phyloP scores from a whole-genome alignment of 1,140 invertebrate species.

The Mizuhopecten yessoensis region DNA sequence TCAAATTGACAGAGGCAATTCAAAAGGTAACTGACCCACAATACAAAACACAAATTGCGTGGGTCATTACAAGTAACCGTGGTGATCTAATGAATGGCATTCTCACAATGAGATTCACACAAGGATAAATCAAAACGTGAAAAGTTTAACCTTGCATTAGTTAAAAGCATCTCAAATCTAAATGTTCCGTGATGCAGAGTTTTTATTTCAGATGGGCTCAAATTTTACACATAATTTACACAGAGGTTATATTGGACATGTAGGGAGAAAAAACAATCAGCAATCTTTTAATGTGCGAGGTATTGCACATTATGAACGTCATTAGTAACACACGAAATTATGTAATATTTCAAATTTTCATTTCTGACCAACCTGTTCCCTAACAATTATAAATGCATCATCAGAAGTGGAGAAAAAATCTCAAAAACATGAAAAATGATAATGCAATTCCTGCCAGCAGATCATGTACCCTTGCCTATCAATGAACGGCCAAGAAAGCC shows the following conservation, averaged over 20 bases:
- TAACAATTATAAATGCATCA: neutral
- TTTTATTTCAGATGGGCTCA: neutral
- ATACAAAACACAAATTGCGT: neutral
- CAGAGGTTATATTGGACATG: neutral
- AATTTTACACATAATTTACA: conserved; percentile 9
- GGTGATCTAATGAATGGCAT: neutral
- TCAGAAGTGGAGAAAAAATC: neutral
- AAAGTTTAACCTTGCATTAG: neutral
- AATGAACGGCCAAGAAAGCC: neutral
- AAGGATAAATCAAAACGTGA: neutral
- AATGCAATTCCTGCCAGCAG: neutral
- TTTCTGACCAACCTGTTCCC: conserved; percentile 2
- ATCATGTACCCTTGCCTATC: neutral
- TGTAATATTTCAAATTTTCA: neutral
- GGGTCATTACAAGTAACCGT: neutral
- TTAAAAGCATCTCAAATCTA: conserved; percentile 23
- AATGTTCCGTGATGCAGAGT: neutral
- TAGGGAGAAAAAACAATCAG: neutral
- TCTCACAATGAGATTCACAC: neutral
- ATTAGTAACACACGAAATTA: neutral
- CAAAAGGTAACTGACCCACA: neutral
- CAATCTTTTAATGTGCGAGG: neutral
- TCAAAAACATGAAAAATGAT: conserved; percentile 12
- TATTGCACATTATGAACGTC: neutral
- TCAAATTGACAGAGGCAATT: neutral